These are phyloP conservation scores for Pipistrellus kuhlii DNA, from an alignment of 2,797 vertebrate species.

Conservation along the genomic window DNA sequence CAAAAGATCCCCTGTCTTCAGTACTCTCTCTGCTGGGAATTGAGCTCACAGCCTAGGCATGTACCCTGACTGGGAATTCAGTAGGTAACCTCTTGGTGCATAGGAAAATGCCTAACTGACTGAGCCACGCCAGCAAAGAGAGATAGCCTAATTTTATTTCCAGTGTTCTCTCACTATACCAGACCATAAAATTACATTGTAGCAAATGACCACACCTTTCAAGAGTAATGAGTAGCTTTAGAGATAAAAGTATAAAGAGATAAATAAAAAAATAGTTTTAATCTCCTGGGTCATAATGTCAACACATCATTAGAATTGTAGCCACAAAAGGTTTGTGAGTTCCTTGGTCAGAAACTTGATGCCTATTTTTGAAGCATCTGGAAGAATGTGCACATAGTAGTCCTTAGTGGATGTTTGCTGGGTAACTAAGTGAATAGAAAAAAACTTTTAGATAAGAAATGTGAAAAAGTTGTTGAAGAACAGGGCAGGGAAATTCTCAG, in stretches of 20 bases:
- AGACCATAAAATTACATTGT: not conserved
- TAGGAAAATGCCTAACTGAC: not conserved
- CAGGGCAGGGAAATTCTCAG: not conserved
- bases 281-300: not conserved
- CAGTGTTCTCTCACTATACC: not conserved
- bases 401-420: not conserved
- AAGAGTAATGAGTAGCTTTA: not conserved
- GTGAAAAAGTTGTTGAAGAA: not conserved
- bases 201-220: not conserved
- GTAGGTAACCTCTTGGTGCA: too few relatives aligned
- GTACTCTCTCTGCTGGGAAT: not conserved
- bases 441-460: not conserved
- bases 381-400: not conserved
- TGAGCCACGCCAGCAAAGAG: not conserved
- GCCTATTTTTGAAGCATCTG: not conserved
- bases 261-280: not conserved
- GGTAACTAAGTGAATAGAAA: not conserved
- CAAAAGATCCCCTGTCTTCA: not conserved
- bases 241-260: not conserved
- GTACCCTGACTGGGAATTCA: not conserved
- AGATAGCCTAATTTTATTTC: constrained; percentile 30
- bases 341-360: not conserved
- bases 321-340: not conserved
- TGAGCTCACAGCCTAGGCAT: not conserved
- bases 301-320: not conserved